A percentile compares a stretch with the other conserved stretches of the same genome.
Evolutionary conservation across 2,113 vertebrate species (phyloP).

Genomic region (Cryptotis parvus): DNA sequence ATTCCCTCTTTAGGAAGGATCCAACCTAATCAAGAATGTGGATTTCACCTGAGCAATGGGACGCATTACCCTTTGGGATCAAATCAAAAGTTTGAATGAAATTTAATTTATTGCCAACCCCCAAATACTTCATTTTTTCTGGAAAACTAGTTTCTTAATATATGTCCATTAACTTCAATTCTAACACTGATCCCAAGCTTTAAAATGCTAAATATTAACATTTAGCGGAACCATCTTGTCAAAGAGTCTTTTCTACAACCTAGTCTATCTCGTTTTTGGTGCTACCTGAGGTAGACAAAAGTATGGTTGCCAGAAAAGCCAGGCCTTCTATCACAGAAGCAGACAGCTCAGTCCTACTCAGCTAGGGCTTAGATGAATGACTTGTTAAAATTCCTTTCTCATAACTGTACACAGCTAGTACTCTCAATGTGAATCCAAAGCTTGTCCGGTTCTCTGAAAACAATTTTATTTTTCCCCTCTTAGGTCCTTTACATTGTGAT

Average conservation of each 20-base stretch:
- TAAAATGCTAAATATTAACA: conserved; percentile 58
- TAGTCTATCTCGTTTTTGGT: conserved; percentile 75
- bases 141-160: conserved; percentile 56
- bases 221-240: conserved; percentile 59
- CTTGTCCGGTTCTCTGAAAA: conserved; percentile 80
- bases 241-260: conserved; percentile 60
- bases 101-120: conserved; percentile 46
- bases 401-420: conserved; percentile 77
- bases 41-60: neutral
- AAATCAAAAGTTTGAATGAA: conserved; percentile 49
- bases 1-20: conserved; percentile 9
- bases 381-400: conserved; percentile 55
- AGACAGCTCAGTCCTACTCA: conserved; percentile 23
- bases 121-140: conserved; percentile 21
- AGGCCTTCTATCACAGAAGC: conserved; percentile 56
- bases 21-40: neutral
- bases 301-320: conserved; percentile 44
- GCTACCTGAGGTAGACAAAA: conserved; percentile 78
- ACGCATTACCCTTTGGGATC: conserved; percentile 31
- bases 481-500: conserved; percentile 82
- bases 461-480: conserved; percentile 67
- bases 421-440: conserved; percentile 85
- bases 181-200: conserved; percentile 33
- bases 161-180: conserved; percentile 8
- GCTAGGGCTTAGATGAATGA: conserved; percentile 24